These are phyloP conservation scores for Machimus rusticus DNA, from an alignment of 2,888 invertebrate genomes.

Conservation along the genomic window DNA sequence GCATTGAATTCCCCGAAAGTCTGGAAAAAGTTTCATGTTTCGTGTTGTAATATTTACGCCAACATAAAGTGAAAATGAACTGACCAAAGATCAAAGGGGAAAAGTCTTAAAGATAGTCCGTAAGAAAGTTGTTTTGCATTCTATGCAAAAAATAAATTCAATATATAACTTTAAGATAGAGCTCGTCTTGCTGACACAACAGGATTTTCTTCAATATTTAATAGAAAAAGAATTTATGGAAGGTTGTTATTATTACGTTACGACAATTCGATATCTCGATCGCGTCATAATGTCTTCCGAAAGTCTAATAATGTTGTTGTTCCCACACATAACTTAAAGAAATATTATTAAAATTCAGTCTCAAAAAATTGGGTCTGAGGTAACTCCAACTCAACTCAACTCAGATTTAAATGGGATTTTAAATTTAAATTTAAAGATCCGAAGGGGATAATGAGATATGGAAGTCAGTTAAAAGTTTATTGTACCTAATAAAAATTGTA, in stretches of 20 bases:
- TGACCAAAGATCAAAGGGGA: background rate
- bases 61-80: background rate
- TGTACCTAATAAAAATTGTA: too few species aligned
- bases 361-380: too few species aligned
- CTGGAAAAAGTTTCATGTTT: constrained; percentile 24
- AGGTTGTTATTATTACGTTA: background rate
- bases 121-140: background rate
- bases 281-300: background rate
- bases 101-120: background rate
- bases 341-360: too few species aligned
- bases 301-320: background rate
- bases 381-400: too few species aligned
- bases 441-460: too few species aligned
- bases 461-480: too few species aligned
- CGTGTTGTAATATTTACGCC: background rate
- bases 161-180: background rate
- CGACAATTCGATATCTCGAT: background rate
- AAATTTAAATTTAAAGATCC: too few species aligned
- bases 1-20: background rate
- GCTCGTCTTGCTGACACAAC: background rate
- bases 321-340: too few species aligned
- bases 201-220: background rate
- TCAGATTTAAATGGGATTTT: too few species aligned
- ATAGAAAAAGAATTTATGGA: background rate
- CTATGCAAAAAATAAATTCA: background rate